Evolutionary conservation across 2,888 invertebrate species (phyloP), one percentile per base, ranked within the genome.

Genomic region (Crepidodera aurea): DNA sequence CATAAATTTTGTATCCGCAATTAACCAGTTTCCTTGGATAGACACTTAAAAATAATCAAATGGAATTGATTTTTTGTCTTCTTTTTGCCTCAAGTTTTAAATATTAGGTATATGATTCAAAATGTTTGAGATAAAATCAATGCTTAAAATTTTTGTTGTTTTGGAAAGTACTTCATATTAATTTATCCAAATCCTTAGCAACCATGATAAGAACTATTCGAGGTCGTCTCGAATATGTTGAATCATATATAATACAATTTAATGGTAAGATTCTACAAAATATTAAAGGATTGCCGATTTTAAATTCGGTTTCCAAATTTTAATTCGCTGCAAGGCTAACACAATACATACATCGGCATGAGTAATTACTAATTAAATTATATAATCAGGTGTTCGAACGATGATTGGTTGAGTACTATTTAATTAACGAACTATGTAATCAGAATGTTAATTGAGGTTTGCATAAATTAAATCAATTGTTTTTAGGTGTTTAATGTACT

Each of bases 391-490:
- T 34, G 12, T 19, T n/a, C n/a, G 16, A 2, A n/a, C 15, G 2
- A 10, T 51, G 18, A 51, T 48, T 34, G 51, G 15, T n/a, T 51
- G 18, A 4, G 18, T 32, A 34, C 29, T 51, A 34, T 51, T 34
- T 13, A 34, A 51, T 51, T 51, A 34, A 32, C 51, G 18, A 12
- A 19, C 34, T 19, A 22, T 48, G 10, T 48, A 48, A 48, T 48
- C 22, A 48, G 29, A 48, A 48, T 51, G 51, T 34, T 51, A 34
- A 51, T 51, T 51, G 15, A 8, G 3, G 8, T n/a, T 16, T 19
- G 34, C 22, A 22, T 51, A 32, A 12, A 22, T 51, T 12, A 51
- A n/a, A 34, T 18, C 34, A 27, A 51, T 34, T 51, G 51, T 51
- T 34, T 50, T 27, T 13, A 13, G 25, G 25, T 15, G 13, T 46